phyloP scores from a whole-genome alignment of 2,113 vertebrate genomes.

The Butorides virescens region DNA sequence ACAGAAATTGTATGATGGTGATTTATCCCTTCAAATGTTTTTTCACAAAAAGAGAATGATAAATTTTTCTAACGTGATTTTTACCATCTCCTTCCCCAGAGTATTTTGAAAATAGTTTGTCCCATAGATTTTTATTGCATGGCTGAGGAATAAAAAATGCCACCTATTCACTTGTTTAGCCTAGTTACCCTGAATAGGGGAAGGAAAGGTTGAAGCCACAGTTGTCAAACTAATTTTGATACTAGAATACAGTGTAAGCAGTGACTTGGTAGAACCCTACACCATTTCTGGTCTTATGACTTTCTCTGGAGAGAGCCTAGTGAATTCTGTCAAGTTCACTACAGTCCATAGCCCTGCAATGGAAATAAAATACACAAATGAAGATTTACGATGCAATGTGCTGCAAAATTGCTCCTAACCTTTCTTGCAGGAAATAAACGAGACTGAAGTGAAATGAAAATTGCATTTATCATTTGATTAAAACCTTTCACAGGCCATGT shows the following conservation, averaged over 20 bases:
- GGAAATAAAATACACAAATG: not conserved
- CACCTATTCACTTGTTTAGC: not conserved
- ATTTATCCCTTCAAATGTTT: not conserved
- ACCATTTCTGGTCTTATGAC: not conserved
- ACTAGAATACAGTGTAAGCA: not conserved
- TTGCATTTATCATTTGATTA: not conserved
- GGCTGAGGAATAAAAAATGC: slow-evolving; percentile 1
- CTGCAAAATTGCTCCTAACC: not conserved
- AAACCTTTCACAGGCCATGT: not conserved
- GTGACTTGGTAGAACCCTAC: not conserved
- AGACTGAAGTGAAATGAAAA: not conserved
- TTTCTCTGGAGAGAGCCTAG: not conserved
- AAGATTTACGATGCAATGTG: not conserved
- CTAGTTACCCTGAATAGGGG: not conserved
- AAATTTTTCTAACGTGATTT: not conserved
- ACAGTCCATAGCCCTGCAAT: not conserved
- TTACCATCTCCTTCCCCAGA: not conserved
- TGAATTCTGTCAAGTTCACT: not conserved
- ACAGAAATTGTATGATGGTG: not conserved
- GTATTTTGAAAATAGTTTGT: not conserved
- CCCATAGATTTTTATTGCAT: not conserved
- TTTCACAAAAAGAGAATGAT: not conserved
- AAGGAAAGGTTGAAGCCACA: not conserved
- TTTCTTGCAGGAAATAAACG: not conserved
- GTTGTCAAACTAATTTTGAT: not conserved